Percentiles rank a stretch among this genome's conserved stretches.
Conservation (phyloP, 2,888 invertebrate species). For the Troilus luridus region DNA sequence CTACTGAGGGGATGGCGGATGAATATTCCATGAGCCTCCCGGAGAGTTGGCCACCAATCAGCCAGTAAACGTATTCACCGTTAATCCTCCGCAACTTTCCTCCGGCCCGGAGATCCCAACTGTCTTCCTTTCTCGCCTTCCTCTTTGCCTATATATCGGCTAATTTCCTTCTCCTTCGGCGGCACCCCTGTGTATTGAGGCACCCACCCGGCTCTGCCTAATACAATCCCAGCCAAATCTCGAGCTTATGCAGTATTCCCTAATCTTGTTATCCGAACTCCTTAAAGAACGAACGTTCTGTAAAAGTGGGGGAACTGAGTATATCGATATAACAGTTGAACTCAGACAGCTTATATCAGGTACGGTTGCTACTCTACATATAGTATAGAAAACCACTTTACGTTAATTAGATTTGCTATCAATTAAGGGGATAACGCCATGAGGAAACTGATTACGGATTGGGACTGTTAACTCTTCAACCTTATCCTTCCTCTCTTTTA, state of each 20-base stretch:
- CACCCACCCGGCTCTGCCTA: neutral
- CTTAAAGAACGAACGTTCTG: neutral
- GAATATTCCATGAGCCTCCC: conserved; percentile 46
- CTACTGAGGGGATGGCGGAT: neutral
- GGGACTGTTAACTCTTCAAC: neutral
- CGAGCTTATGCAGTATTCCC: neutral
- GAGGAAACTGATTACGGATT: neutral
- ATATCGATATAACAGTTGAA: neutral
- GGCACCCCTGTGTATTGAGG: neutral
- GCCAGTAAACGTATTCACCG: conserved; percentile 40
- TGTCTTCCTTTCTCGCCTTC: neutral
- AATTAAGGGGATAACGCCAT: conserved; percentile 9
- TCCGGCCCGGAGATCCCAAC: neutral
- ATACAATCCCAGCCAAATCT: neutral
- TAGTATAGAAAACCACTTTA: neutral
- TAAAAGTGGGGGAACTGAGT: neutral
- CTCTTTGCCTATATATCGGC: conserved; percentile 27
- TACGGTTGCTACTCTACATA: neutral
- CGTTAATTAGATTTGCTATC: conserved; percentile 36
- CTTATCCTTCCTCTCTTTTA: neutral
- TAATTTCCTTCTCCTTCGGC: neutral
- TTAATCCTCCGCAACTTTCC: conserved; percentile 41
- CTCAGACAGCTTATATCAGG: neutral
- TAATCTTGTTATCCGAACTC: neutral
- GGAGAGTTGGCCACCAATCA: conserved; percentile 46